Evolutionary conservation across 2,888 invertebrate species (phyloP), one percentile per base, ranked within the genome.

Genomic region (Agonopterix heracliana): DNA sequence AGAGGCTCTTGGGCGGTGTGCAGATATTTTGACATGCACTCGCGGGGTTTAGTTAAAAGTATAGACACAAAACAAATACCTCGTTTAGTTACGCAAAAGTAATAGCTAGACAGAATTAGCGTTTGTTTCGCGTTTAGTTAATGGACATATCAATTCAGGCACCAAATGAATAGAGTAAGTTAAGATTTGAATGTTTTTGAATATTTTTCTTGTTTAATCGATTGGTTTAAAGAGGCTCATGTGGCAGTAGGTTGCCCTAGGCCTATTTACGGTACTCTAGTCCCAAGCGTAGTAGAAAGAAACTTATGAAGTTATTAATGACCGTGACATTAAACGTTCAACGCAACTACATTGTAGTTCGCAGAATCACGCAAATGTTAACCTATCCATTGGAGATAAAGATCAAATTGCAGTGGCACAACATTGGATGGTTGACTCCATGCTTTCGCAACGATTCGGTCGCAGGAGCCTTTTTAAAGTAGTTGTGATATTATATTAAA

Each of bases 101-200:
- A 72, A 77, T 84, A 86, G 83, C 70, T 82, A 84, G 82, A 76
- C 77, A 74, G 74, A 63, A 26, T 80, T 81, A 79, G 78, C 66
- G 57, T 82, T 85, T 71, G 73, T 81, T 85, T 87, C 78, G 81
- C 78, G 68, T 86, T 86, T 81, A 79, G 77, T 87, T 87, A 74
- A 78, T 71, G 77, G 67, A 88, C 87, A 88, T 87, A 87, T 88
- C 87, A 88, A 85, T 77, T 83, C 85, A 84, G 74, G 83, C 86
- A 87, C 87, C 87, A 87, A 87, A 81, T 78, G 74, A 84, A 79
- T 83, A 75, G 81, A 87, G 83, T 87, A 87, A 88, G 86, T 73
- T 60, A 68, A 77, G 81, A 77, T 75, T 76, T 70, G 68, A 74
- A 75, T 66, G 68, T 76, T 75, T 67, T 76, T 68, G 54, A 78